Percentiles rank a stretch among this genome's conserved stretches.
Evolutionary conservation across 1,140 invertebrate species (phyloP).

Genomic region (Drosophila guanche): DNA sequence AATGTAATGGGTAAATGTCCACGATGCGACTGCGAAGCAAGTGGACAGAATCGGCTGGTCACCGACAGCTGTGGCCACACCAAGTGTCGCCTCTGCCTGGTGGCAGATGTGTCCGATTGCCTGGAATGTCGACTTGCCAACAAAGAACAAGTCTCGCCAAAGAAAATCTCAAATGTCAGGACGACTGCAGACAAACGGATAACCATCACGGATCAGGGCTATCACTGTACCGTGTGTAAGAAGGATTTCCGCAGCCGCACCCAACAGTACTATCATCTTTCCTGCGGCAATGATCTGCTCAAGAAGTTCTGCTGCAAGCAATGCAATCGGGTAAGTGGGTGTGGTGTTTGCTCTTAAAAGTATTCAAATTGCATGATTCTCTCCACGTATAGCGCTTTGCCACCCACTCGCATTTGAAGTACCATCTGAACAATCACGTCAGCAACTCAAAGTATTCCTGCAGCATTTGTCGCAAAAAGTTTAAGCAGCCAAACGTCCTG

Average conservation of each 20-base stretch:
- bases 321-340: conserved; percentile 58
- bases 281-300: conserved; percentile 75
- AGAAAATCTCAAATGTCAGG: background rate
- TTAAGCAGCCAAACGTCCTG: conserved; percentile 47
- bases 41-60: conserved; percentile 84
- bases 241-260: conserved; percentile 85
- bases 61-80: conserved; percentile 85
- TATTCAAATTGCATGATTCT: background rate
- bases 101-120: conserved; percentile 84
- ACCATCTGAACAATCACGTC: conserved; percentile 63
- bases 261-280: conserved; percentile 85
- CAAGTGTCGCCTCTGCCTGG: conserved; percentile 85
- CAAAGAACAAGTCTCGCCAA: background rate
- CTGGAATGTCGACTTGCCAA: conserved; percentile 58
- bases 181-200: conserved; percentile 28
- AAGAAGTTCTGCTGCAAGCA: conserved; percentile 60
- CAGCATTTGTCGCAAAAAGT: conserved; percentile 45
- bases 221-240: conserved; percentile 85
- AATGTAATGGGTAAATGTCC: conserved; percentile 54
- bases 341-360: no score
- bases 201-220: conserved; percentile 53
- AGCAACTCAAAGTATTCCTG: conserved; percentile 30
- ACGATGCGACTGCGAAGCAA: conserved; percentile 55
- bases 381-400: conserved; percentile 54
- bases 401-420: conserved; percentile 68